A percentile compares a stretch with the other conserved stretches of the same genome.
phyloP scores from a whole-genome alignment of 2,888 invertebrate species.

The Drosophila infuscata region DNA sequence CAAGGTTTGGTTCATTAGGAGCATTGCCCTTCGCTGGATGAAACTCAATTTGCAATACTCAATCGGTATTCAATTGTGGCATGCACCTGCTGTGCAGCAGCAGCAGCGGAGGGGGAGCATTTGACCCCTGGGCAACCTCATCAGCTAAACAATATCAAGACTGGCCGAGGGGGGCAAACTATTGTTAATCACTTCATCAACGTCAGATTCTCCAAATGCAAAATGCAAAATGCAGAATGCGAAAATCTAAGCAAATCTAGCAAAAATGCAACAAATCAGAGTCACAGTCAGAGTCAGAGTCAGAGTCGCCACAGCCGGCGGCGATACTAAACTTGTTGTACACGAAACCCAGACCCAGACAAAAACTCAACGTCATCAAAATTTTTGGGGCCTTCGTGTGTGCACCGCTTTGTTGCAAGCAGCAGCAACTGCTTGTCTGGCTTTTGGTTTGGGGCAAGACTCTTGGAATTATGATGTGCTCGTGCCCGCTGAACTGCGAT shows the following conservation, averaged over 20 bases:
- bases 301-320: conserved; percentile 19
- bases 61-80: conserved; percentile 8
- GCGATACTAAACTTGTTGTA: background rate
- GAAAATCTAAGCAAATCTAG: conserved; percentile 34
- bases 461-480: conserved; percentile 61
- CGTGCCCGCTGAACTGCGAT: conserved; percentile 15
- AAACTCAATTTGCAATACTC: conserved; percentile 20
- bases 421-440: conserved; percentile 32
- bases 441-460: conserved; percentile 37
- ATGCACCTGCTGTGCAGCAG: conserved; percentile 57
- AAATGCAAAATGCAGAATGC: conserved; percentile 19
- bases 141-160: conserved; percentile 66
- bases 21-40: conserved; percentile 13
- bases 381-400: conserved; percentile 60
- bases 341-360: conserved; percentile 41
- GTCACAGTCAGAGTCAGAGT: conserved; percentile 1
- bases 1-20: conserved; percentile 7
- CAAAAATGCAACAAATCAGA: conserved; percentile 17
- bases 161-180: conserved; percentile 13
- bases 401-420: conserved; percentile 16
- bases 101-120: background rate
- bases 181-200: conserved; percentile 76
- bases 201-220: conserved; percentile 52
- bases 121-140: conserved; percentile 48
- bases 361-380: conserved; percentile 52